Percentiles rank a stretch among this genome's conserved stretches.
phyloP scores from a whole-genome alignment of 2,797 vertebrate genomes.

The Coregonus ussuriensis region DNA sequence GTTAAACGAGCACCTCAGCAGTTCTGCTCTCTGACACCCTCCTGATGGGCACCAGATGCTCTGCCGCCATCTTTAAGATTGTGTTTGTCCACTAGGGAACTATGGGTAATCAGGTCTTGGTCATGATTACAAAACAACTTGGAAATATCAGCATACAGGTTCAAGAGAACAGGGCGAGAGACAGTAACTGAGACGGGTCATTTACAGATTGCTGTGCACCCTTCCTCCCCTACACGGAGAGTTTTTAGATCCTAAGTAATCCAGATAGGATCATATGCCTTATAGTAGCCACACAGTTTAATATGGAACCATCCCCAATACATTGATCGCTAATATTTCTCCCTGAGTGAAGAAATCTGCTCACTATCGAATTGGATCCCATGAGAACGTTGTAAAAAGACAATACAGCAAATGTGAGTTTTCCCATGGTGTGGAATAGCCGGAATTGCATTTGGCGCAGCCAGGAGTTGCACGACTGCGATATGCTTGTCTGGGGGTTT shows the following conservation, averaged over 20 bases:
- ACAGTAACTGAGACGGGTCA: slow-evolving; percentile 13
- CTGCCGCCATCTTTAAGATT: slow-evolving; percentile 60
- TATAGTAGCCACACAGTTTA: neutral
- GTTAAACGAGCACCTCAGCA: slow-evolving; percentile 55
- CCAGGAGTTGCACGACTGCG: neutral
- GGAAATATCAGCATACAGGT: slow-evolving; percentile 55
- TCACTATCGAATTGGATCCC: slow-evolving; percentile 42
- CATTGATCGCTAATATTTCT: slow-evolving; percentile 34
- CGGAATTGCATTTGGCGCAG: neutral
- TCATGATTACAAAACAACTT: slow-evolving; percentile 47
- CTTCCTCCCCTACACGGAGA: neutral
- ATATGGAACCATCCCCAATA: neutral
- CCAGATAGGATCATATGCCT: slow-evolving; percentile 11
- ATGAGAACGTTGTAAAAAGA: slow-evolving; percentile 3
- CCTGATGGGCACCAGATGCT: slow-evolving; percentile 71
- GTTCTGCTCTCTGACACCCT: slow-evolving; percentile 48
- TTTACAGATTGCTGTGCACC: slow-evolving; percentile 7
- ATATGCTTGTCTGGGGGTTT: slow-evolving; percentile 45
- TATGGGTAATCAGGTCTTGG: slow-evolving; percentile 63
- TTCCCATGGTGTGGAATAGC: neutral
- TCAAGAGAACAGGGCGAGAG: neutral
- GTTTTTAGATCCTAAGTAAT: neutral
- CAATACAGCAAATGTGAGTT: neutral
- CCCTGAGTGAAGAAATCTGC: slow-evolving; percentile 33
- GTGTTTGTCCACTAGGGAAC: slow-evolving; percentile 60